Conservation (phyloP, 2,888 invertebrate species). For the Drosophila nr. fundita region DNA sequence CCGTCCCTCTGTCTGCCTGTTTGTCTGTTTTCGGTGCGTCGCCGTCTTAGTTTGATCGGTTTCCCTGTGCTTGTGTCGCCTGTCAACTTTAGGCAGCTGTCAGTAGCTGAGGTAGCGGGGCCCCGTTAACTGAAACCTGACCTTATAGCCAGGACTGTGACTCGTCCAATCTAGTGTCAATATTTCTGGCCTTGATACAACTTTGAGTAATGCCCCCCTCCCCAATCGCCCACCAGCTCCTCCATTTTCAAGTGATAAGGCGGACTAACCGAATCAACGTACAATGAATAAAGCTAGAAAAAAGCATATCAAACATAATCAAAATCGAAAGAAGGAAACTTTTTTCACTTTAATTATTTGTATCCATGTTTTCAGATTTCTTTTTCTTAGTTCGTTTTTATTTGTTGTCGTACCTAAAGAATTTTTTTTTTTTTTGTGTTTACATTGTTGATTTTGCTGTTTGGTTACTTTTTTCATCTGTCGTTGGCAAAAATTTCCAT, state of each 20-base stretch:
- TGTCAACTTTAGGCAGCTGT: constrained; percentile 55
- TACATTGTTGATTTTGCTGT: constrained; percentile 64
- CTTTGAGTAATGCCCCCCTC: constrained; percentile 22
- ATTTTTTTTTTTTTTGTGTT: constrained; percentile 40
- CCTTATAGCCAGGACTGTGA: constrained; percentile 32
- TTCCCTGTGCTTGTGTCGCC: constrained; percentile 22
- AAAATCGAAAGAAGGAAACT: constrained; percentile 33
- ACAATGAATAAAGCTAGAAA: constrained; percentile 46
- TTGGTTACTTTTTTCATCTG: constrained; percentile 47
- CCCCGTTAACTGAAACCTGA: constrained; percentile 38
- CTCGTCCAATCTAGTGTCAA: constrained; percentile 46
- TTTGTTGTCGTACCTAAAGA: constrained; percentile 21
- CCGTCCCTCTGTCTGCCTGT: neutral
- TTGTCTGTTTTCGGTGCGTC: constrained; percentile 8
- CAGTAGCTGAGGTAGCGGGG: constrained; percentile 36
- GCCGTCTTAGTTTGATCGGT: constrained; percentile 4
- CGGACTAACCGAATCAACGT: constrained; percentile 46
- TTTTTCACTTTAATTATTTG: constrained; percentile 52
- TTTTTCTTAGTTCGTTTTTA: constrained; percentile 12
- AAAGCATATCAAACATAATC: constrained; percentile 42
- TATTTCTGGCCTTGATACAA: constrained; percentile 63
- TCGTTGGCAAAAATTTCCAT: constrained; percentile 67
- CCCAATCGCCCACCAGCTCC: neutral
- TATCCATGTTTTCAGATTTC: constrained; percentile 6
- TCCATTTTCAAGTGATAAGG: constrained; percentile 36